Base-by-base conservation (phyloP, 2,888 invertebrate genomes). In the Oligia fasciuncula region DNA sequence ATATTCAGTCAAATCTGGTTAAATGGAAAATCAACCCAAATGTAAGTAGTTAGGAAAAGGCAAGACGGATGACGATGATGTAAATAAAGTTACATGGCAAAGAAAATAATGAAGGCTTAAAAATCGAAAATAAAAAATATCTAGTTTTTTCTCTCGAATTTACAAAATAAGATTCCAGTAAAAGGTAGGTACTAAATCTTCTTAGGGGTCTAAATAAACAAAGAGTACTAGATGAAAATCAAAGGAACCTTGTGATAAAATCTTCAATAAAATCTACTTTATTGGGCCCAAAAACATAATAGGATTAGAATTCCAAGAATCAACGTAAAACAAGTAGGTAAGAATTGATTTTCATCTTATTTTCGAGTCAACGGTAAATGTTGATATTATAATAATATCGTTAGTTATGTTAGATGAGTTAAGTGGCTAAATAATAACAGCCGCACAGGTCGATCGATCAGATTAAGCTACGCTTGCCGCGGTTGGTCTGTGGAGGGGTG, bases 171-270 rank as follows among this genome's bases (percentile, higher is more conserved):
- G 49, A 14, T 29, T 43, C n/a, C 5, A 9, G 17, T 23, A 23
- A n/a, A 57, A 29, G 29, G 29, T 29, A 57, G 57, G 57, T 63
- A 68, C n/a, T 35, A 43, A 68, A 63, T 63, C 19, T 14, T 23
- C 68, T 62, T 2, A 49, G 68, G 80, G 35, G 49, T 78, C 63
- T 43, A 51, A 84, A 84, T 84, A 72, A 81, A 72, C 65, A 68
- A 79, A 43, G 29, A 29, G 40, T 4, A 23, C 4, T 35, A 68
- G n/a, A 63, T 14, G 40, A 23, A 81, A 79, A 79, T 81, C 79
- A 67, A 84, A 81, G 67, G 68, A 84, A 29, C 40, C 46, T 17
- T 9, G 6, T 35, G 5, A 74, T 82, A 69, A 70, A 84, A 81
- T 78, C n/a, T 8, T 78, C 49, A 11, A 74, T 82, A 69, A 70